These are phyloP conservation scores for Eptesicus fuscus DNA, from an alignment of 2,113 vertebrate species.

Conservation along the genomic window DNA sequence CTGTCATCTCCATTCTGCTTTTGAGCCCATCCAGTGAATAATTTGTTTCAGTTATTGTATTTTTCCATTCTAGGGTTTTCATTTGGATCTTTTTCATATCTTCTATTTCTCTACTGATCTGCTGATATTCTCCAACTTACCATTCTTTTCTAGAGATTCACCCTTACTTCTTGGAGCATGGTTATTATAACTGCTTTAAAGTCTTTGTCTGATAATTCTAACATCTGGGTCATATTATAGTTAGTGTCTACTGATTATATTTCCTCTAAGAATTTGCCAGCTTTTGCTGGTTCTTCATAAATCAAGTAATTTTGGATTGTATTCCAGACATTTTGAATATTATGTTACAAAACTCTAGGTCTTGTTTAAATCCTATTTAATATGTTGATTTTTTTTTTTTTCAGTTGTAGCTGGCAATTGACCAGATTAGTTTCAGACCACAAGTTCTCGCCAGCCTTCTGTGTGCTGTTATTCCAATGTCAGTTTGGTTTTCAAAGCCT, in stretches of 20 bases:
- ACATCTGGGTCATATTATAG: not conserved
- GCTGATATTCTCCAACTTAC: not conserved
- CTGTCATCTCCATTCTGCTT: not conserved
- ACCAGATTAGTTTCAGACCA: not conserved
- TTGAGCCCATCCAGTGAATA: not conserved
- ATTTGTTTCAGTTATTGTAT: not conserved
- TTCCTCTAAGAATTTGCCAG: not conserved
- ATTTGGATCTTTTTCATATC: not conserved
- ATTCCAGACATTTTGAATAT: not conserved
- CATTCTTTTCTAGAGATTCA: not conserved
- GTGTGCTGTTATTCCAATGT: not conserved
- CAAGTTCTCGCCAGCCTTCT: not conserved
- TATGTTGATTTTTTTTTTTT: not conserved
- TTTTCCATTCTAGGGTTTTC: not conserved
- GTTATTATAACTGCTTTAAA: not conserved
- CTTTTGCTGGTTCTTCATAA: not conserved
- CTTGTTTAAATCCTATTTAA: not conserved
- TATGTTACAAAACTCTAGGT: not conserved
- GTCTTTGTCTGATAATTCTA: not conserved
- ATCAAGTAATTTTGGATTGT: not conserved
- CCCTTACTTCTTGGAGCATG: not conserved
- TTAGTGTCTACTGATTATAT: not conserved
- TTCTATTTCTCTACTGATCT: not conserved
- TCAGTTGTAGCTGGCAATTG: not conserved
- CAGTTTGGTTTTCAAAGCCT: not conserved